Base-by-base conservation (phyloP, 2,888 invertebrate genomes). In the Mamestra brassicae region DNA sequence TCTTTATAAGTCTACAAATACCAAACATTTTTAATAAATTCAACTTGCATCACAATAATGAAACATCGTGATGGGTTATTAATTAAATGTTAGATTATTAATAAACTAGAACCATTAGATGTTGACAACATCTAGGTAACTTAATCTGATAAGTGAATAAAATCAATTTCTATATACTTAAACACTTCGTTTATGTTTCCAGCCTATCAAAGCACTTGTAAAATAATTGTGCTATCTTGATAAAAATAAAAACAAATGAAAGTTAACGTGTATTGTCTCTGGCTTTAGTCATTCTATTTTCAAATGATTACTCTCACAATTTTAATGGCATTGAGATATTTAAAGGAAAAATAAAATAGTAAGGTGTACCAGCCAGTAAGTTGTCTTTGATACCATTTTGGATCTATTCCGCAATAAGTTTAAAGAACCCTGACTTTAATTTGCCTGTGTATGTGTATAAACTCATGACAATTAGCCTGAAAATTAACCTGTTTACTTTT, bases 71-170 rank as follows among this genome's bases (percentile, higher is more conserved):
- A 84, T 81, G 55, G 80, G 26, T 80, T 74, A 69, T 80, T 72
- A 83, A 80, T 80, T 71, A 72, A 60, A 60, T 78, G 4, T 58
- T 64, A 69, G 54, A 74, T 83, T 58, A 69, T 55, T 64, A 60
- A 61, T 42, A 42, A 60, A 69, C 50, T 55, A 45, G 26, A 74
- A 60, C 55, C 61, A 76, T 76, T 80, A 69, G 45, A 68, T 52
- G 57, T 47, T 61, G 54, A 55, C 68, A 50, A 58, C 34, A 34
- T 50, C 55, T 52, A 11, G 73, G 80, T 79, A 71, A 80, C 80
- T 84, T 89, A 86, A 91, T 91, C 90, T 88, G 92, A 90, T 93
- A 92, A 91, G 89, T 89, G 84, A 89, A 92, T 90, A 89, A 90
- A 86, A 90, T 89, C 87, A 86, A 83, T 86, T 89, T 89, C 38